Percentiles rank a stretch among this genome's conserved stretches.
Evolutionary conservation across 2,797 vertebrate species (phyloP).

Genomic region (Hapalemur alaotrensis): DNA sequence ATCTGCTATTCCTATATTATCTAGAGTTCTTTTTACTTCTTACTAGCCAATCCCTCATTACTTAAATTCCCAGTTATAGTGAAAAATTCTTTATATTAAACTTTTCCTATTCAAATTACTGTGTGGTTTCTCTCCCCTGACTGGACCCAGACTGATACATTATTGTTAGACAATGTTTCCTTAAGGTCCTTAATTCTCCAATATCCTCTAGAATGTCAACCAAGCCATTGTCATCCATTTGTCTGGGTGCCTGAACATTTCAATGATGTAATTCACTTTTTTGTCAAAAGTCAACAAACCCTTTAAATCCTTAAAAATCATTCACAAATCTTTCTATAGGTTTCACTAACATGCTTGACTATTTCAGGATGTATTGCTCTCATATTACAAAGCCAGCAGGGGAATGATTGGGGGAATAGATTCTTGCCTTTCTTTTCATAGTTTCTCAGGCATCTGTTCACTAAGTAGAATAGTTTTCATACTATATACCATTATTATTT

Average conservation of each 20-base stretch:
- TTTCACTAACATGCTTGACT: not conserved
- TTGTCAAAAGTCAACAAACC: not conserved
- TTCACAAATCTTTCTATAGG: not conserved
- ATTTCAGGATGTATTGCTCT: not conserved
- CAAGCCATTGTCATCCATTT: not conserved
- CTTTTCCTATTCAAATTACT: not conserved
- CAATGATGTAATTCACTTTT: not conserved
- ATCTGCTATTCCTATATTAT: not conserved
- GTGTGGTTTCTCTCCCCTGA: not conserved
- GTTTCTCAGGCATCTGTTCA: not conserved
- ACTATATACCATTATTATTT: not conserved
- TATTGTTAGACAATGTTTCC: not conserved
- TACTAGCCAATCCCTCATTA: not conserved
- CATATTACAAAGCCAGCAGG: not conserved
- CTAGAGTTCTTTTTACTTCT: not conserved
- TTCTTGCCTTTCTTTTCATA: not conserved
- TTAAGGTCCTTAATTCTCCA: not conserved
- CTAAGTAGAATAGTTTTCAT: not conserved
- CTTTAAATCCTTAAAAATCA: slow-evolving; percentile 18
- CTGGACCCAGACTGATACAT: not conserved
- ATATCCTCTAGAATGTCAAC: not conserved
- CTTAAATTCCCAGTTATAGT: not conserved
- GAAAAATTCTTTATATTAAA: slow-evolving; percentile 17
- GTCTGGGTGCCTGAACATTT: not conserved
- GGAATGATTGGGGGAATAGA: not conserved